phyloP scores from a whole-genome alignment of 2,797 vertebrate species.

The Melanotaenia boesemani region DNA sequence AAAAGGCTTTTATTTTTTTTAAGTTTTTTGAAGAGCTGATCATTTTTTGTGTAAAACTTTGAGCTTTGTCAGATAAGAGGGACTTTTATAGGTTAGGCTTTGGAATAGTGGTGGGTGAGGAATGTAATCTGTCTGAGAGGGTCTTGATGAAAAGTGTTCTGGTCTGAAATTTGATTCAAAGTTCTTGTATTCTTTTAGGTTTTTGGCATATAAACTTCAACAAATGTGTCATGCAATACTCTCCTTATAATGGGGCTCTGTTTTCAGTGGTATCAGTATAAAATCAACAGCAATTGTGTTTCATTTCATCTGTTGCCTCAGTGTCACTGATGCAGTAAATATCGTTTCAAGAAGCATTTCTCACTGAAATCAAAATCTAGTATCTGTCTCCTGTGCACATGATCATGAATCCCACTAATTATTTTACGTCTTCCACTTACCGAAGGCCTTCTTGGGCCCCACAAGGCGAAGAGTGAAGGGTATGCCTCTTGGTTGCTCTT shows the following conservation, averaged over 20 bases:
- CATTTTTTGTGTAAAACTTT: too few species aligned
- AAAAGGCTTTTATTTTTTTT: too few species aligned
- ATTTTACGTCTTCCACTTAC: conserved; percentile 79
- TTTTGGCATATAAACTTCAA: neutral
- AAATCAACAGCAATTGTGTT: neutral
- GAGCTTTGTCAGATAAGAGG: too few species aligned
- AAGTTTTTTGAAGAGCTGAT: too few species aligned
- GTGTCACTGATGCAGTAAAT: neutral
- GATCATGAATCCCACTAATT: neutral
- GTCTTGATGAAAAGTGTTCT: too few species aligned
- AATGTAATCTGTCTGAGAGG: too few species aligned
- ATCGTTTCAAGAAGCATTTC: neutral
- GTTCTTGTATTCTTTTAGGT: neutral
- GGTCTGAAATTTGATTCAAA: neutral
- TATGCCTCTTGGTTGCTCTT: conserved; percentile 89
- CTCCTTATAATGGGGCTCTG: neutral
- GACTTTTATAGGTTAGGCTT: too few species aligned
- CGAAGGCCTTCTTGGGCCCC: conserved; percentile 95
- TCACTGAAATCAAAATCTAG: neutral
- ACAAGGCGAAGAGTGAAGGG: conserved; percentile 95
- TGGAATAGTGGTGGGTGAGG: too few species aligned
- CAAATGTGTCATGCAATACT: neutral
- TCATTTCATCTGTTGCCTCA: neutral
- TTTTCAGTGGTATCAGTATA: neutral
- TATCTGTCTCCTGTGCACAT: conserved; percentile 4